Percentiles rank a stretch among this genome's conserved stretches.
These are phyloP conservation scores for Acromyrmex echinatior DNA, from an alignment of 1,140 invertebrate species.

Conservation along the genomic window DNA sequence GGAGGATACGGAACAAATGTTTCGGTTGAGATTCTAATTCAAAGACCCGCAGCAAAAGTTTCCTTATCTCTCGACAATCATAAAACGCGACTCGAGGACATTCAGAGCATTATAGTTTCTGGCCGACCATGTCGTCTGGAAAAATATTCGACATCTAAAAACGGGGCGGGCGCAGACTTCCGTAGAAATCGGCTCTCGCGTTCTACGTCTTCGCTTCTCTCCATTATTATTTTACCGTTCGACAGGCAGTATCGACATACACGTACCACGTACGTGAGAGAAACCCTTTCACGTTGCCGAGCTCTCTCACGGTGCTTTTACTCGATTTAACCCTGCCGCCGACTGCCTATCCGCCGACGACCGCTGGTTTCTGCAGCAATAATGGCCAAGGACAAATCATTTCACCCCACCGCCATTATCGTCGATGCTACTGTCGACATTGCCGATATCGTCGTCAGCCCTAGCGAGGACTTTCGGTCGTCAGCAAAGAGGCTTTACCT, in stretches of 20 bases:
- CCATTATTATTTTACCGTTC: slow-evolving; percentile 81
- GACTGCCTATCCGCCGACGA: slow-evolving; percentile 45
- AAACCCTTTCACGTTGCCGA: slow-evolving; percentile 75
- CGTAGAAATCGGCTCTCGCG: slow-evolving; percentile 43
- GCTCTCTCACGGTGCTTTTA: slow-evolving; percentile 71
- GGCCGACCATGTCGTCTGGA: slow-evolving; percentile 4
- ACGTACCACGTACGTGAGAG: slow-evolving; percentile 79
- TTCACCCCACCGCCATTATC: slow-evolving; percentile 70
- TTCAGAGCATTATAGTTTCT: background rate
- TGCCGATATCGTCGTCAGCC: slow-evolving; percentile 69
- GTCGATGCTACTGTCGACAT: slow-evolving; percentile 61
- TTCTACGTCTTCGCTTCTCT: slow-evolving; percentile 62
- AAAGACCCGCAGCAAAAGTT: slow-evolving; percentile 38
- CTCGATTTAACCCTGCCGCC: slow-evolving; percentile 73
- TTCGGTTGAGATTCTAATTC: slow-evolving; percentile 71
- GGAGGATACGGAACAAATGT: slow-evolving; percentile 68
- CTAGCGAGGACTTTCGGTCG: slow-evolving; percentile 55
- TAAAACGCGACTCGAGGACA: slow-evolving; percentile 29
- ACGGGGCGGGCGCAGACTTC: slow-evolving; percentile 13
- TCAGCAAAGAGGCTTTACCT: slow-evolving; percentile 72
- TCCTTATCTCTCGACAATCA: slow-evolving; percentile 39
- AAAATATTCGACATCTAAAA: slow-evolving; percentile 63
- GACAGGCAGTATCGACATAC: slow-evolving; percentile 78
- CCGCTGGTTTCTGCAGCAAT: slow-evolving; percentile 64
- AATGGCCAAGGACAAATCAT: slow-evolving; percentile 78